Evolutionary conservation across 2,797 vertebrate genomes (phyloP).

Genomic region (Macrochelys suwanniensis): DNA sequence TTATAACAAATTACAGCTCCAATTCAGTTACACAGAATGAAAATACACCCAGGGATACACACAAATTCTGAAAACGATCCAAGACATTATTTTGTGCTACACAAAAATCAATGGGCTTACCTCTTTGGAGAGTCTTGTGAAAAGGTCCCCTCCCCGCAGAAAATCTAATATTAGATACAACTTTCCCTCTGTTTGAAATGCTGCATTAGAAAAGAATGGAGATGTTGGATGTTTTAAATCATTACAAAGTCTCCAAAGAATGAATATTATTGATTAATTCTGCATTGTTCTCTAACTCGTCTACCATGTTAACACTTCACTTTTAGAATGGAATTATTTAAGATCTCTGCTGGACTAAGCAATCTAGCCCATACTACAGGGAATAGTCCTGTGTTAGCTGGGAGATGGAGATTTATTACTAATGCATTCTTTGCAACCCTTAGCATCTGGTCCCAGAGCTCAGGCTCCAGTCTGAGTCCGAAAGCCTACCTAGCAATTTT

Average conservation of each 20-base stretch:
- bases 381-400: not conserved
- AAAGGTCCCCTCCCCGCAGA: conserved; percentile 96
- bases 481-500: not conserved
- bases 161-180: conserved; percentile 98
- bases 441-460: not conserved
- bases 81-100: not conserved
- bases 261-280: not conserved
- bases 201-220: conserved; percentile 79
- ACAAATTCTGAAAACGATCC: not conserved
- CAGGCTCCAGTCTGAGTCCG: not conserved
- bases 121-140: conserved; percentile 98
- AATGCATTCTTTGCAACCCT: not conserved
- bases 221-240: conserved; percentile 11
- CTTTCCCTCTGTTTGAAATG: conserved; percentile 95
- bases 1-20: not conserved
- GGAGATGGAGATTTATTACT: not conserved
- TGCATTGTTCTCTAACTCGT: not conserved
- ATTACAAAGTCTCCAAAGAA: not conserved
- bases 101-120: conserved; percentile 73
- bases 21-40: not conserved
- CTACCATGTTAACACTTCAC: not conserved
- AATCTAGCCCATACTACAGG: not conserved
- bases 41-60: not conserved
- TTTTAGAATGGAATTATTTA: not conserved
- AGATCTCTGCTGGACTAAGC: not conserved